Evolutionary conservation across 2,113 vertebrate genomes (phyloP).

Genomic region (Solenodon paradoxus): DNA sequence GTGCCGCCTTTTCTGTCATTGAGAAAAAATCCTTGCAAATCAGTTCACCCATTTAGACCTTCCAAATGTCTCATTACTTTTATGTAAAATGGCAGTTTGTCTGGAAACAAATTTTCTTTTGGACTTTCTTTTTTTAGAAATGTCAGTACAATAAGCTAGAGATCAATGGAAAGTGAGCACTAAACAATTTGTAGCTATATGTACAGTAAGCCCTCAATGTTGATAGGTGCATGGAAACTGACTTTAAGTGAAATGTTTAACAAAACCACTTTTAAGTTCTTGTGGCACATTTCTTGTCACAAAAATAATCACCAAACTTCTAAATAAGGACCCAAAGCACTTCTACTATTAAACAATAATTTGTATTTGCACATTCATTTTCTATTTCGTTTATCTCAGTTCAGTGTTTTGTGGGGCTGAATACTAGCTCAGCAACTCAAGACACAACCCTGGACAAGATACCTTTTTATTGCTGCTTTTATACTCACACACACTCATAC

Average conservation of each 20-base stretch:
- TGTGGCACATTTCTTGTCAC: neutral
- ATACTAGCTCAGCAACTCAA: too few species aligned
- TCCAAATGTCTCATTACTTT: constrained; percentile 1
- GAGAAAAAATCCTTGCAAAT: neutral
- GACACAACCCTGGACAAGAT: neutral
- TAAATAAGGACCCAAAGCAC: neutral
- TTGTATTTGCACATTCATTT: neutral
- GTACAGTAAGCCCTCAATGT: neutral
- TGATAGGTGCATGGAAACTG: neutral
- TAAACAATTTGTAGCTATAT: neutral
- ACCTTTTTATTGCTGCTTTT: neutral
- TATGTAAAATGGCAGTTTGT: constrained; percentile 5
- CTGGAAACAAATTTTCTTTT: constrained; percentile 40
- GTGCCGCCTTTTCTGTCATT: constrained; percentile 18
- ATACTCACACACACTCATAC: neutral
- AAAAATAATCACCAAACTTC: neutral
- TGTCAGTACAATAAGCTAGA: neutral
- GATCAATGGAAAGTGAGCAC: neutral
- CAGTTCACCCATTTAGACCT: neutral
- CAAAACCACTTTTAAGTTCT: neutral
- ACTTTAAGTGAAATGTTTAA: neutral
- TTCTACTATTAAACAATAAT: neutral
- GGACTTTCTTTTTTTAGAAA: constrained; percentile 1
- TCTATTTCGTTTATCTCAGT: neutral
- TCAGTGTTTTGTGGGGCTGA: too few species aligned